A percentile compares a stretch with the other conserved stretches of the same genome.
phyloP scores from a whole-genome alignment of 2,797 vertebrate genomes.

The Takifugu ocellatus region DNA sequence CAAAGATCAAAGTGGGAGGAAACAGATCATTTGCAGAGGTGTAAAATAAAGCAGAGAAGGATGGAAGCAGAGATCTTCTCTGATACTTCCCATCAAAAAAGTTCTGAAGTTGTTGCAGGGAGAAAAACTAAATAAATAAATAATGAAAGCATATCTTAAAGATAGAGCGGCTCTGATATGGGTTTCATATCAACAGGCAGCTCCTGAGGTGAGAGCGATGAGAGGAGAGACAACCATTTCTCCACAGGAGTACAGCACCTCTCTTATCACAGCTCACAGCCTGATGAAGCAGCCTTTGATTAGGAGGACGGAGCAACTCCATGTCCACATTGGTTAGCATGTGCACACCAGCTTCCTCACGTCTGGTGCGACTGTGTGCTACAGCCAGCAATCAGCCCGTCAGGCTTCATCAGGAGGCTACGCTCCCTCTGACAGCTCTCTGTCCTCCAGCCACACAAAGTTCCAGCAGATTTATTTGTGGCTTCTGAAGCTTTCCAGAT shows the following conservation, averaged over 20 bases:
- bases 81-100: slow-evolving; percentile 57
- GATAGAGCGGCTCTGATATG: slow-evolving; percentile 44
- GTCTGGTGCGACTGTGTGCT: too few species aligned
- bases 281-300: too few species aligned
- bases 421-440: background rate
- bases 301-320: too few species aligned
- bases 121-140: slow-evolving; percentile 1
- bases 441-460: slow-evolving; percentile 1
- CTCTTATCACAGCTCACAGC: too few species aligned
- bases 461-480: slow-evolving; percentile 24
- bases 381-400: background rate
- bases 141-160: slow-evolving; percentile 64
- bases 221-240: slow-evolving; percentile 19
- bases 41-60: slow-evolving; percentile 49
- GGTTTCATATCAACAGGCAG: slow-evolving; percentile 81
- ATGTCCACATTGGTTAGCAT: too few species aligned
- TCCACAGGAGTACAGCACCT: too few species aligned
- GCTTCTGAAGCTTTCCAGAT: slow-evolving; percentile 36
- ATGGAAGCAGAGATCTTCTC: slow-evolving; percentile 56
- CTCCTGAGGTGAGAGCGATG: slow-evolving; percentile 49
- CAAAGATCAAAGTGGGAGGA: slow-evolving; percentile 1
- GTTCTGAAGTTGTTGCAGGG: slow-evolving; percentile 51
- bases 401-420: background rate
- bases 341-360: too few species aligned
- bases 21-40: slow-evolving; percentile 24